Percentiles rank a stretch among this genome's conserved stretches.
These are phyloP conservation scores for Colletes latitarsis DNA, from an alignment of 1,140 invertebrate species.

Conservation along the genomic window DNA sequence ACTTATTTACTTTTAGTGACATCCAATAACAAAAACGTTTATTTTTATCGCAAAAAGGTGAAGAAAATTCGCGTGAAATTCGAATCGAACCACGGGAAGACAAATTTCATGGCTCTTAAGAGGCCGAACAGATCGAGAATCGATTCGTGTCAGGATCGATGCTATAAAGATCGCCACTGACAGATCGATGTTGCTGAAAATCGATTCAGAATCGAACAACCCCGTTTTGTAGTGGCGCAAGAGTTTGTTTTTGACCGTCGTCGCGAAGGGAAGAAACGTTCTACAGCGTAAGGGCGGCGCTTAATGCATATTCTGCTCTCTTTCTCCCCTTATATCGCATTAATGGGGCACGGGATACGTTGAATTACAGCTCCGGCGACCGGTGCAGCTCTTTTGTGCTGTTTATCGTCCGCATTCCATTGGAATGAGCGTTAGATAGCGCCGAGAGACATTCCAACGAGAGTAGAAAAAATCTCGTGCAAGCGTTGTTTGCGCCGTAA, in stretches of 20 bases:
- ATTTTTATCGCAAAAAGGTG: too few relatives aligned
- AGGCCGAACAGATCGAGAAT: too few relatives aligned
- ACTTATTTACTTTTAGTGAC: too few relatives aligned
- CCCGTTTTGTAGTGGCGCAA: neutral
- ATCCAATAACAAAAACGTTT: too few relatives aligned
- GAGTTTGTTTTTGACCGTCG: neutral
- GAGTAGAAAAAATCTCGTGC: constrained; percentile 19
- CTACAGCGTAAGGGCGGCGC: neutral
- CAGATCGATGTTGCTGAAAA: too few relatives aligned
- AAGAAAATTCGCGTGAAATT: too few relatives aligned
- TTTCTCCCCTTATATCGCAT: constrained; percentile 15
- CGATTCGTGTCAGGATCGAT: too few relatives aligned
- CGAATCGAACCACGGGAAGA: too few relatives aligned
- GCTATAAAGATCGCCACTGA: too few relatives aligned
- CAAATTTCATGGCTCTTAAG: too few relatives aligned
- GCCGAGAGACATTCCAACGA: constrained; percentile 43
- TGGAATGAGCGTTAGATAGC: constrained; percentile 46
- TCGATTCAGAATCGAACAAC: too few relatives aligned
- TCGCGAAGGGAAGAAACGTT: too few relatives aligned
- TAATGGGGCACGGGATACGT: constrained; percentile 35
- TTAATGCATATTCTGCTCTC: constrained; percentile 28
- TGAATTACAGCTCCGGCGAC: constrained; percentile 32
- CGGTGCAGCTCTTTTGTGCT: constrained; percentile 30
- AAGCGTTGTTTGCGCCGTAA: constrained; percentile 22
- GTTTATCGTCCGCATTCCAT: constrained; percentile 59